Conservation (phyloP, 92 coral and sea anemone species). For the Diadumene lineata region DNA sequence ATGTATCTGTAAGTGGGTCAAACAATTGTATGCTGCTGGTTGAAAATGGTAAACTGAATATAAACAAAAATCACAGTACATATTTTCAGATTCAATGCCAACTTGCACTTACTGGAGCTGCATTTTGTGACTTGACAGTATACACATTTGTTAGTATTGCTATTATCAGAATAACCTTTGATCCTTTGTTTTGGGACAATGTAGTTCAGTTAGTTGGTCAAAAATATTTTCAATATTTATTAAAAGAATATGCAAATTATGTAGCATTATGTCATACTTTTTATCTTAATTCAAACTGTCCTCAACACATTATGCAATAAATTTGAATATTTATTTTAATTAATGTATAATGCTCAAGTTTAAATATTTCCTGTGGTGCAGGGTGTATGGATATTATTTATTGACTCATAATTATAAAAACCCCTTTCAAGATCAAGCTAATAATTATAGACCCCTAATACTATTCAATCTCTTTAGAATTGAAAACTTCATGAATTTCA, state of each 20-base stretch:
- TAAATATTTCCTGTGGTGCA: no score
- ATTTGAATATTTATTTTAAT: no score
- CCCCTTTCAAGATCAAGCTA: no score
- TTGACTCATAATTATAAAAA: no score
- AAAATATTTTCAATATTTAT: conserved; percentile 13
- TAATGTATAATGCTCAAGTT: no score
- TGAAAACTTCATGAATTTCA: no score
- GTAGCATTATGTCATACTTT: no score
- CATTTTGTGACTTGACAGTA: conserved; percentile 38
- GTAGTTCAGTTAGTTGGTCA: conserved; percentile 6
- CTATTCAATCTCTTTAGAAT: no score
- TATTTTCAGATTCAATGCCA: conserved; percentile 33
- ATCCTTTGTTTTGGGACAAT: conserved; percentile 3
- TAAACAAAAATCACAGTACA: neutral
- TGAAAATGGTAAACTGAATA: conserved; percentile 19
- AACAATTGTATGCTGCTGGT: conserved; percentile 27
- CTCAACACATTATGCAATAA: no score
- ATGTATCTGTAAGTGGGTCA: conserved; percentile 9
- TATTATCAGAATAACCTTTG: conserved; percentile 31
- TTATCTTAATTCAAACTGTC: no score
- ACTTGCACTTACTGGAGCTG: conserved; percentile 42
- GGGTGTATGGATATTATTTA: no score
- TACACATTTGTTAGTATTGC: conserved; percentile 37
- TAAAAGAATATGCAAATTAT: neutral
- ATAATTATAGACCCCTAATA: no score